These are phyloP conservation scores for Musca domestica DNA, from an alignment of 1,140 invertebrate genomes.

Conservation along the genomic window DNA sequence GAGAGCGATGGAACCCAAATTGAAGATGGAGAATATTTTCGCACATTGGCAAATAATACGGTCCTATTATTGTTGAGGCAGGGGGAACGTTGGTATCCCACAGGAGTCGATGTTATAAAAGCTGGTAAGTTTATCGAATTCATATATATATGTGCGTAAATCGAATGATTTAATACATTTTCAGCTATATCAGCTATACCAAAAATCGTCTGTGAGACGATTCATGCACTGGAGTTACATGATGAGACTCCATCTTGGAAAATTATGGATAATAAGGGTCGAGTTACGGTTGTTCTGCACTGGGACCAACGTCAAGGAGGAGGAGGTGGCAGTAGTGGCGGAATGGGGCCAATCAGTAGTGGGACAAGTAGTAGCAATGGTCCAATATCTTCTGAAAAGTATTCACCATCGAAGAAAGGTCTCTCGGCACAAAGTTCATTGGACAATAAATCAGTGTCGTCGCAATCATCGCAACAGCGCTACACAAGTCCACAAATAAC, in stretches of 20 bases:
- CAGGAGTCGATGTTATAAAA: conserved; percentile 86
- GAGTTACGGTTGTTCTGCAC: conserved; percentile 88
- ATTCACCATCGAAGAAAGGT: conserved; percentile 58
- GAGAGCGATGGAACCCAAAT: conserved; percentile 94
- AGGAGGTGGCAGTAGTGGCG: conserved; percentile 57
- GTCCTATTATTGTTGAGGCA: conserved; percentile 81
- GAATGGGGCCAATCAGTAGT: conserved; percentile 56
- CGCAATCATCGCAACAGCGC: conserved; percentile 57
- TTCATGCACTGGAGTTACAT: conserved; percentile 87
- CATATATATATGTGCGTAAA: neutral
- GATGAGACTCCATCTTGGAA: conserved; percentile 95
- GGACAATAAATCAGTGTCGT: conserved; percentile 63
- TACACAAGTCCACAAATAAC: conserved; percentile 80
- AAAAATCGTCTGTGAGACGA: conserved; percentile 94
- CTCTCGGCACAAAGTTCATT: conserved; percentile 67
- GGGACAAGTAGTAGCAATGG: conserved; percentile 67
- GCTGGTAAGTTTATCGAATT: conserved; percentile 65
- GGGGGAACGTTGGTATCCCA: conserved; percentile 88
- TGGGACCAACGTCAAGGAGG: conserved; percentile 80
- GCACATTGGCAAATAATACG: conserved; percentile 85
- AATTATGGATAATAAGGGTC: conserved; percentile 93
- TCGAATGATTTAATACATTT: conserved; percentile 33
- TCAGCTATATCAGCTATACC: conserved; percentile 92
- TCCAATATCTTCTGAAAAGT: conserved; percentile 70
- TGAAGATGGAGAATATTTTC: conserved; percentile 91